These are phyloP conservation scores for Theodoxus fluviatilis DNA, from an alignment of 2,888 invertebrate genomes.

Conservation along the genomic window DNA sequence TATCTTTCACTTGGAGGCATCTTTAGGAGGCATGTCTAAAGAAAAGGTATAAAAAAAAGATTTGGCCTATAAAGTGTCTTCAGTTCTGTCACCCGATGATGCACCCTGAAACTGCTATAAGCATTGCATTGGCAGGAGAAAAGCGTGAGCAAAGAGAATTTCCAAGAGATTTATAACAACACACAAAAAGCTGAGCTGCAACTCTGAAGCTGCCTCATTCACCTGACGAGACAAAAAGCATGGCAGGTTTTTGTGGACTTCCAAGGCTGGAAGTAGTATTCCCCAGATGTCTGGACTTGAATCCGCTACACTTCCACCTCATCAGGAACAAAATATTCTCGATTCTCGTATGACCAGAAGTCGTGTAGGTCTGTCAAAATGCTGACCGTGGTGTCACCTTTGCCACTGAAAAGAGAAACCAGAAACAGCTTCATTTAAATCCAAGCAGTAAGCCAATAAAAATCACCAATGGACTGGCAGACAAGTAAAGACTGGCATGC, in stretches of 20 bases:
- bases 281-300: constrained; percentile 14
- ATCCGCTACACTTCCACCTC: background rate
- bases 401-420: constrained; percentile 73
- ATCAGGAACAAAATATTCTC: constrained; percentile 72
- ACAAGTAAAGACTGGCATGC: background rate
- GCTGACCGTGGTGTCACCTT: constrained; percentile 91
- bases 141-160: too few relatives aligned
- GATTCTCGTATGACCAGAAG: constrained; percentile 95
- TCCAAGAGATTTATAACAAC: too few relatives aligned
- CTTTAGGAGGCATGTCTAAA: too few relatives aligned
- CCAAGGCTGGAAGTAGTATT: background rate
- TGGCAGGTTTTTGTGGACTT: background rate
- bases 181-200: too few relatives aligned
- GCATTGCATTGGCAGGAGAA: too few relatives aligned
- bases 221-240: background rate
- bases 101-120: too few relatives aligned
- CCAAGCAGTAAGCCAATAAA: background rate
- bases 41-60: too few relatives aligned
- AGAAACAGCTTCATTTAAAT: background rate
- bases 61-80: too few relatives aligned
- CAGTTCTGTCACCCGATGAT: too few relatives aligned
- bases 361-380: constrained; percentile 94
- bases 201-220: too few relatives aligned
- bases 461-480: background rate
- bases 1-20: too few relatives aligned